Base-by-base conservation (phyloP, 1,140 invertebrate species). In the Drosophila lowei region DNA sequence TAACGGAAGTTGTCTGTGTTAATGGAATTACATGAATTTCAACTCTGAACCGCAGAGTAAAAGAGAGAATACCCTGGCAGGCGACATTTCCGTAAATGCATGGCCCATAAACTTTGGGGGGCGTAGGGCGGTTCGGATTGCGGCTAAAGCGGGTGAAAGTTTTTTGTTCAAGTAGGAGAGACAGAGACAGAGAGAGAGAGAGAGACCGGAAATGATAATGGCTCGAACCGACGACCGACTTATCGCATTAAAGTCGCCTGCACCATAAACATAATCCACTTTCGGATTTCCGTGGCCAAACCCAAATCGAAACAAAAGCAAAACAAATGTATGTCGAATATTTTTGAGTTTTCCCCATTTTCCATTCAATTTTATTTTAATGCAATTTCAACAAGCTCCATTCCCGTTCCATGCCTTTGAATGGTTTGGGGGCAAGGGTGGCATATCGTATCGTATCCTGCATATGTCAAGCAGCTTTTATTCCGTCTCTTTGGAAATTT, bases 21-120 rank as follows among this genome's bases (percentile, higher is more conserved):
- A 83, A 83, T 83, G 79, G 79, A 83, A 83, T 83, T 83, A 83
- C 79, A 83, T 79, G 79, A 83, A 83, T 83, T 83, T 81, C 79
- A 83, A 79, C 79, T 84, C 79, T 83, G 79, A 83, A 78, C 79
- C 79, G 65, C 74, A 83, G 66, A 76, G 48, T 43, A 48, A 61
- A 62, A 44, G 49, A 42, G 52, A 54, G 50, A 62, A 72, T 52
- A 62, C 63, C 56, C 46, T 62, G 75, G 65, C 79, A 66, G 66
- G 60, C 78, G 65, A 75, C 79, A 84, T 79, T 78, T 78, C 74
- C 79, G 79, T 58, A 66, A 56, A 57, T 57, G 57, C 57, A 65
- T 59, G 55, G 57, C 42, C 63, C 79, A 77, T 77, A 77, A 81
- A 81, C 62, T 70, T 77, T 83, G 47, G 34, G 11, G 38, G 34